Evolutionary conservation across 2,888 invertebrate genomes (phyloP), one percentile per base, ranked within the genome.

Genomic region (Encarsia formosa): DNA sequence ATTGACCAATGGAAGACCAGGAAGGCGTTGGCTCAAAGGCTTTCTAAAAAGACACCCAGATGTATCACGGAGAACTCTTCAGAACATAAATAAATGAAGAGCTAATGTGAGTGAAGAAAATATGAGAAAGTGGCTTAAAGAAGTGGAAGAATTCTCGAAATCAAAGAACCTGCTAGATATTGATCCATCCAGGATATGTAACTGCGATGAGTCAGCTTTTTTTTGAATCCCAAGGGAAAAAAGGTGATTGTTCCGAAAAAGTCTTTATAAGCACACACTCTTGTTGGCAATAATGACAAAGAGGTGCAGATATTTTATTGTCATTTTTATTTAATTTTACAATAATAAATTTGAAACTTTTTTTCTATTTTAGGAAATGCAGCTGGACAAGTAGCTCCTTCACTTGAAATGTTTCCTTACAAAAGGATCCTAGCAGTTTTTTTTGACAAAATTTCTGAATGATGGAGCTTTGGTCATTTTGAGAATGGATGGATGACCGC

Each of bases 401-500:
- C 65, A 16, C 61, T 66, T 59, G 43, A 65, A 19, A 57, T 71
- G 20, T 70, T 63, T 49, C 49, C 59, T 23, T 68, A 71, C 53
- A 54, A 67, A 52, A 59, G 67, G 37, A 59, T 70, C 19, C 68
- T 67, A 13, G 44, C 50, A 48, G 47, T 48, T 45, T 52, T 69
- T 34, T 56, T 57, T 9, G 39, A 54, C 29, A 59, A 53, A 37
- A 59, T 71, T 38, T 69, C 69, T 40, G 46, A 58, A 53, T 62
- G 58, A 9, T 76, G 74, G 72, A 65, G 65, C 35, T 48, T 71
- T 34, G 74, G 73, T 52, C 68, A 63, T 52, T 69, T 70, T 5
- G 73, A 75, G n/a, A 67, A 57, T 44, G 74, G 74, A 9, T 75
- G 75, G 76, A 77, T 71, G 74, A 74, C 67, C 13, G 59, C 63